Evolutionary conservation across 2,113 vertebrate genomes (phyloP).

Genomic region (Neotoma lepida): DNA sequence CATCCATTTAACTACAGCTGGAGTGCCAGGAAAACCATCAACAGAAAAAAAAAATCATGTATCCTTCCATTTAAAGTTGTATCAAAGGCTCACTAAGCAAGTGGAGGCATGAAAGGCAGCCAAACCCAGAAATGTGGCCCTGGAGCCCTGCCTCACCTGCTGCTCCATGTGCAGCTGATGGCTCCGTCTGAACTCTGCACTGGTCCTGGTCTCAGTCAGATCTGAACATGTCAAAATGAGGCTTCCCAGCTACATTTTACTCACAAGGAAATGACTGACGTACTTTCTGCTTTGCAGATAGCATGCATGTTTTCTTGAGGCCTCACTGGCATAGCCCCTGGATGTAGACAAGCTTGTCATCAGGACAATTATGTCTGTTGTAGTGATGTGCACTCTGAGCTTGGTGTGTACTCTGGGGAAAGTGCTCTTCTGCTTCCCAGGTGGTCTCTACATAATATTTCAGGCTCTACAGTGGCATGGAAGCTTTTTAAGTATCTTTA

Average conservation of each 20-base stretch:
- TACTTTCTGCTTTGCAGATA: neutral
- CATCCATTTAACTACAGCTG: neutral
- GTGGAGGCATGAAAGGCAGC: neutral
- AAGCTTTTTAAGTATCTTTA: neutral
- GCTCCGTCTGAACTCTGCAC: neutral
- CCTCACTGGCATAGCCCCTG: neutral
- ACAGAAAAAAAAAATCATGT: neutral
- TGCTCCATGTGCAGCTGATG: accelerated
- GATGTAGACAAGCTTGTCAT: neutral
- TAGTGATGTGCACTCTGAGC: too few relatives aligned
- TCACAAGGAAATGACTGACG: slow-evolving; percentile 66
- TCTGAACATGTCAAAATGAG: slow-evolving; percentile 58
- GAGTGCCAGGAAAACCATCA: neutral
- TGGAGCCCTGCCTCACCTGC: neutral
- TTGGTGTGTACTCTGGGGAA: neutral
- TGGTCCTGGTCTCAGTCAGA: slow-evolving; percentile 41
- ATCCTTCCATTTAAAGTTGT: neutral
- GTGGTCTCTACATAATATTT: neutral
- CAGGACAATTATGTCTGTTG: neutral
- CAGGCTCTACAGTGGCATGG: too few relatives aligned
- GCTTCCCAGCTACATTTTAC: slow-evolving; percentile 15
- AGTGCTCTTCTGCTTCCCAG: neutral
- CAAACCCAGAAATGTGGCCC: neutral
- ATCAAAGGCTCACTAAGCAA: accelerated
- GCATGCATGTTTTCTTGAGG: neutral